Evolutionary conservation across 1,140 invertebrate genomes (phyloP).

Genomic region (Bombyx mori): ASM3026992v2 NC_085112.1:11754001-11754500

Average conservation of each 20-base stretch:
- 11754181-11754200: slow-evolving; percentile 79
- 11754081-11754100: too few species aligned
- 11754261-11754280: slow-evolving; percentile 93
- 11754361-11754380: slow-evolving; percentile 83
- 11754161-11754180: slow-evolving; percentile 75
- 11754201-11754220: slow-evolving; percentile 49
- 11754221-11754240: slow-evolving; percentile 46
- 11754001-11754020: too few species aligned
- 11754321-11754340: slow-evolving; percentile 99
- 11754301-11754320: slow-evolving; percentile 92
- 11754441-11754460: too few species aligned
- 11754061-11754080: too few species aligned
- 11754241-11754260: slow-evolving; percentile 83
- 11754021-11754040: too few species aligned
- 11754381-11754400: too few species aligned
- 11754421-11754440: too few species aligned
- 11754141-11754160: slow-evolving; percentile 71
- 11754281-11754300: slow-evolving; percentile 93
- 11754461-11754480: too few species aligned
- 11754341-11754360: slow-evolving; percentile 96
- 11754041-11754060: too few species aligned
- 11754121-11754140: neutral
- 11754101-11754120: neutral
- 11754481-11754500: too few species aligned
- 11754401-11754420: too few species aligned